Percentiles rank a stretch among this genome's conserved stretches.
phyloP scores from a whole-genome alignment of 2,113 vertebrate species.

The Odocoileus virginianus region DNA sequence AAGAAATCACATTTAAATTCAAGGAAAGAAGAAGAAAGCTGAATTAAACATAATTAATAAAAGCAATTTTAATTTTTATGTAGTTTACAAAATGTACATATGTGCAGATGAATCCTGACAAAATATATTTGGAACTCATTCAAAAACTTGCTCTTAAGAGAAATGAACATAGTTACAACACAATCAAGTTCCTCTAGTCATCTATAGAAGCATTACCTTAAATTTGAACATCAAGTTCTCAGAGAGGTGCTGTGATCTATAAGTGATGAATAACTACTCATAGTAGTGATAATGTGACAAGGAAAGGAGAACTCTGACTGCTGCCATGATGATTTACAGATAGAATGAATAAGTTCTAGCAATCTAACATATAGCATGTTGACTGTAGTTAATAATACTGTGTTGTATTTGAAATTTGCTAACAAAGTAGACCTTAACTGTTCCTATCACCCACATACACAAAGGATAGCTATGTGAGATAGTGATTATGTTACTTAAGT shows the following conservation, averaged over 20 bases:
- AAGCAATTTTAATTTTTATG: neutral
- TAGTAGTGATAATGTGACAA: neutral
- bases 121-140: neutral
- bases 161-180: neutral
- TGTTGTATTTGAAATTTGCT: neutral
- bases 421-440: neutral
- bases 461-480: neutral
- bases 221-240: neutral
- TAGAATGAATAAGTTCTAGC: neutral
- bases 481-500: neutral
- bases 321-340: neutral
- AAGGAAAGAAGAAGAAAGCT: neutral
- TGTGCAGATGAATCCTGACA: neutral
- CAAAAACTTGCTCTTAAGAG: neutral
- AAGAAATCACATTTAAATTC: neutral
- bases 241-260: neutral
- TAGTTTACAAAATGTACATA: neutral
- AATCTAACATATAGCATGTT: neutral
- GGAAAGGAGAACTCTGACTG: neutral
- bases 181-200: neutral
- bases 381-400: neutral
- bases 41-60: neutral
- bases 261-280: neutral
- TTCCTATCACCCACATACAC: neutral
- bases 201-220: neutral